Base-by-base conservation (phyloP, 64 coral and sea anemone species). In the Porites australiensis region DNA sequence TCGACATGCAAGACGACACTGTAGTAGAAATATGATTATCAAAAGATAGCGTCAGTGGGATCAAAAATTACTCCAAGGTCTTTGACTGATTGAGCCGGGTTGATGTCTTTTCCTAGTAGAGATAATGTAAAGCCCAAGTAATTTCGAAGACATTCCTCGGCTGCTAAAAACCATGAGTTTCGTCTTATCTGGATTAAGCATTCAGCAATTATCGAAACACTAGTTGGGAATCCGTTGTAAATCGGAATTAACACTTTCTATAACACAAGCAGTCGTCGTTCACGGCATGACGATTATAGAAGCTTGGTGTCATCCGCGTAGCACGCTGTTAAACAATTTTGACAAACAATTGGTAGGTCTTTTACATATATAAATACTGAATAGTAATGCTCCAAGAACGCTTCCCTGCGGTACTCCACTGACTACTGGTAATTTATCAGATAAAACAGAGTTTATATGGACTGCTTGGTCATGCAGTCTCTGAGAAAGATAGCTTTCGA, bases 351-450 rank as follows among this genome's bases (percentile, higher is more conserved):
- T 58, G 77, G 89, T 23, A 44, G 74, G 50, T 89, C 71, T 62
- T 90, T 90, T 66, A 90, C 88, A 79, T 79, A 79, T n/a, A n/a
- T n/a, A n/a, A 47, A 80, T 79, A 75, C 45, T 90, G 37, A 89
- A 89, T 13, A 89, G 37, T 19, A 77, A 59, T 44, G 43, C 27
- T 37, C 27, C 27, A 37, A 37, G 27, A 37, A 37, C 27, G 27
- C 27, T 37, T 37, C 27, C 27, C 74, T 90, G 87, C 15, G 66
- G 9, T n/a, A 73, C 65, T n/a, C 67, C 67, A 58, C 85, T 51
- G 63, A 15, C 68, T 44, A 75, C 68, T 19, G 69, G 71, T 74
- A 88, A 21, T 75, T 11, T 57, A n/a, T 74, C 51, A 21, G 71
- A 88, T 52, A 76, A 18, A 13, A 13, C 4, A 23, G 86, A 88